Evolutionary conservation across 2,797 vertebrate species (phyloP), one percentile per base, ranked within the genome.

Genomic region (Arrhamphus sclerolepis): DNA sequence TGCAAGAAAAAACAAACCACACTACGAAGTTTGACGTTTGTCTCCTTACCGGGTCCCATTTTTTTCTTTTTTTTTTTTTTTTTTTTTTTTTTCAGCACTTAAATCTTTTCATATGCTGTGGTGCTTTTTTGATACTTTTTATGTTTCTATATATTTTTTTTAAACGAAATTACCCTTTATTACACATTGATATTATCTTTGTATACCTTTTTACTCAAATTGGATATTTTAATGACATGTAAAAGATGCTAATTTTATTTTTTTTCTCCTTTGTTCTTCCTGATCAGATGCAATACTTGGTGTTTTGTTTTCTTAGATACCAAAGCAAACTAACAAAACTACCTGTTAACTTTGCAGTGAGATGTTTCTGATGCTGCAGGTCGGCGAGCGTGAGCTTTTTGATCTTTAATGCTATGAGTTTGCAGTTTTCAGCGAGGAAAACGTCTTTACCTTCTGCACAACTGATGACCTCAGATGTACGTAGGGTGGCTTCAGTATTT

Each of bases 261-360:
- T 39, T 20, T 29, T 38, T 7, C 13, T 10, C 2, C 10, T 9
- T 5, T 39, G 14, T 60, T 10, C 34, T 64, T 49, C 38, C 22
- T 67, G 43, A 58, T 65, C 14, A 28, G 29, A 49, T 75, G 42
- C 55, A 62, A 48, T 62, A 38, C 24, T 39, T 13, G 5, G 13
- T 53, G 41, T 51, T 11, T 55, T 34, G 39, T 42, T 71, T 19
- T 0, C 39, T 56, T 38, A 47, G 56, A 81, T 44, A 17, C 81
- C 79, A 75, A 87, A 87, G 80, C 77, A 73, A 78, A 75, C 70
- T n/a, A n/a, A 31, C 16, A n/a, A n/a, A n/a, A n/a, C 78, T 85
- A 79, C 81, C 77, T 82, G 81, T 82, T 75, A 60, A 71, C 74
- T 83, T 72, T 53, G 78, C 80, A 83, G 78, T 78, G 69, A 73